These are phyloP conservation scores for Philopedon plagiatum DNA, from an alignment of 2,888 invertebrate genomes.

Conservation along the genomic window DNA sequence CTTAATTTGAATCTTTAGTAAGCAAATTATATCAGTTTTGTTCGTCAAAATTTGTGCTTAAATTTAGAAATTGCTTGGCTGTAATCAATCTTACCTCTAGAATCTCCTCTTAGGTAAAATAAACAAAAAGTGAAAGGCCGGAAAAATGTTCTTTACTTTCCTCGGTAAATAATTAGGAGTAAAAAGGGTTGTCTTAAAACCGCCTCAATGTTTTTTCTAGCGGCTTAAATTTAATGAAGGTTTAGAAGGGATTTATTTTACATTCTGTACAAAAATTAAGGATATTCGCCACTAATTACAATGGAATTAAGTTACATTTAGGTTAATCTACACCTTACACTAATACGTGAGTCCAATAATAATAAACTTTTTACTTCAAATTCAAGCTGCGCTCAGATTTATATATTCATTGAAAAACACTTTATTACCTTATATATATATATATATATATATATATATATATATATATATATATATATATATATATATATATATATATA, in stretches of 20 bases:
- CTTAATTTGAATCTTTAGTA: not conserved
- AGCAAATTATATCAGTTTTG: conserved; percentile 3
- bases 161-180: conserved; percentile 11
- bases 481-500: too few species aligned
- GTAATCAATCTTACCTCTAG: conserved; percentile 8
- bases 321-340: not conserved
- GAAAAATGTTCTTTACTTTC: conserved; percentile 5
- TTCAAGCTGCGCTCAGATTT: too few species aligned
- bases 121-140: conserved; percentile 8
- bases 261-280: not conserved
- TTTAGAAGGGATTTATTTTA: not conserved
- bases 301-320: not conserved
- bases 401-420: too few species aligned
- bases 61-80: conserved; percentile 1
- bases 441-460: too few species aligned
- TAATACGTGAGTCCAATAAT: not conserved
- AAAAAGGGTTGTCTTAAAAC: conserved; percentile 8
- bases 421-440: too few species aligned
- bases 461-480: too few species aligned
- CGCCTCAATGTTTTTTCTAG: not conserved
- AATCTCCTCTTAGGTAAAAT: conserved; percentile 1
- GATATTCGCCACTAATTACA: not conserved
- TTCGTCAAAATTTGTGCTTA: not conserved
- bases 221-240: not conserved
- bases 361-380: too few species aligned